These are phyloP conservation scores for Peribatodes rhomboidaria DNA, from an alignment of 2,888 invertebrate genomes.

Conservation along the genomic window DNA sequence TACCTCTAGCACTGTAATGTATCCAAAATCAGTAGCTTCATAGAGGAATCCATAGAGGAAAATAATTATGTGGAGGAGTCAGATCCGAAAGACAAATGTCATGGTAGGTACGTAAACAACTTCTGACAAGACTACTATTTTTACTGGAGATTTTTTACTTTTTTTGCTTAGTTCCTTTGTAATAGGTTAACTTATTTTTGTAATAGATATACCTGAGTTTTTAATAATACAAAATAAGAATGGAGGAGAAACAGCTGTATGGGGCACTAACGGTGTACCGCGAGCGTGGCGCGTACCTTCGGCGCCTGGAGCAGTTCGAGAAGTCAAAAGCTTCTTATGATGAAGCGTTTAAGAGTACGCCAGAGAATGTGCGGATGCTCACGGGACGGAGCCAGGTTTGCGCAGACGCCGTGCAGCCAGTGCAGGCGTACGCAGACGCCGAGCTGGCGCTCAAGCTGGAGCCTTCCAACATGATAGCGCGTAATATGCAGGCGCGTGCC, in stretches of 20 bases:
- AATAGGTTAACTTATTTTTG: conserved; percentile 25
- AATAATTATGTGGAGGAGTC: no score
- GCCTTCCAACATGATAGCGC: conserved; percentile 76
- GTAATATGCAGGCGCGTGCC: conserved; percentile 79
- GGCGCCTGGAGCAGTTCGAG: conserved; percentile 78
- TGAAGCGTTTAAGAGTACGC: conserved; percentile 68
- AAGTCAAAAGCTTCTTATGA: conserved; percentile 78
- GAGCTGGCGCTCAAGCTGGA: conserved; percentile 76
- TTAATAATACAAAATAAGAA: conserved; percentile 50
- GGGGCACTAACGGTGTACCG: conserved; percentile 79
- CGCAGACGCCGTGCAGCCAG: conserved; percentile 75
- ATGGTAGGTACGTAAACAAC: no score
- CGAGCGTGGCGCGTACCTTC: conserved; percentile 75
- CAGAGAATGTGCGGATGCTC: conserved; percentile 74
- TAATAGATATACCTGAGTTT: conserved; percentile 39
- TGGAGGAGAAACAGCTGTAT: conserved; percentile 77
- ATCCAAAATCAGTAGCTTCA: no score
- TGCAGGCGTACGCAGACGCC: conserved; percentile 77
- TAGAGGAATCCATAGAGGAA: no score
- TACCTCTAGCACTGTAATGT: no score
- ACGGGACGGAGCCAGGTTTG: conserved; percentile 79
- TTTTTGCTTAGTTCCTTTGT: no score
- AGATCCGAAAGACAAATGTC: no score
- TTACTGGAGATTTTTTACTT: no score
- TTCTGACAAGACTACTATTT: no score